These are phyloP conservation scores for Ictalurus punctatus DNA, from an alignment of 2,113 vertebrate species.

Conservation along the genomic window DNA sequence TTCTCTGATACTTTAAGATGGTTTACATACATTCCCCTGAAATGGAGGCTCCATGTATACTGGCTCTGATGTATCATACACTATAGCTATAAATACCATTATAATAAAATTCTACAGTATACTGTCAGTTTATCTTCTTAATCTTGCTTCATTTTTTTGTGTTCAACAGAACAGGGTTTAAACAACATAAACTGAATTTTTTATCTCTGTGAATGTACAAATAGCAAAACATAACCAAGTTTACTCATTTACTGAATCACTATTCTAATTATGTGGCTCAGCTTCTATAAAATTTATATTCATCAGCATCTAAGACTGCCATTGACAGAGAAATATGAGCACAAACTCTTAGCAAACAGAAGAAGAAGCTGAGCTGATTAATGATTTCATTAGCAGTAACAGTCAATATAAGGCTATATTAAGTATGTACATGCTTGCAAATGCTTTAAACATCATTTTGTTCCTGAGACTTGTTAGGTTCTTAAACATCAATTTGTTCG, in stretches of 20 bases:
- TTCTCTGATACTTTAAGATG: neutral
- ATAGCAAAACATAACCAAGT: slow-evolving; percentile 11
- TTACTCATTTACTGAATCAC: slow-evolving; percentile 20
- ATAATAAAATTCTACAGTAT: neutral
- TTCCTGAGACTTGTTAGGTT: slow-evolving; percentile 27
- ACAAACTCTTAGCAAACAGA: slow-evolving; percentile 28
- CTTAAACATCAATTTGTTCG: slow-evolving; percentile 29
- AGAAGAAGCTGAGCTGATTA: slow-evolving; percentile 38
- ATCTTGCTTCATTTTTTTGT: neutral
- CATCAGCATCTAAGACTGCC: slow-evolving; percentile 36
- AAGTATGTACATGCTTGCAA: slow-evolving; percentile 25
- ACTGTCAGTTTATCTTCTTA: neutral
- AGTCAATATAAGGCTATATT: slow-evolving; percentile 23
- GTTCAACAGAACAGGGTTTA: neutral
- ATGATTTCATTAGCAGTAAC: slow-evolving; percentile 49
- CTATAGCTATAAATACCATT: neutral
- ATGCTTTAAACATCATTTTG: slow-evolving; percentile 34
- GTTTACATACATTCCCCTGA: neutral
- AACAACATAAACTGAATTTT: neutral
- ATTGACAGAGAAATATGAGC: slow-evolving; percentile 43
- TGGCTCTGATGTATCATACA: neutral
- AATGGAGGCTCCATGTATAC: neutral
- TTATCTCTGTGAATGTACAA: slow-evolving; percentile 11
- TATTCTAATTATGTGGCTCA: slow-evolving; percentile 1
- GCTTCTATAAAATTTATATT: slow-evolving; percentile 27